Evolutionary conservation across 2,113 vertebrate species (phyloP), one percentile per base, ranked within the genome.

Genomic region (Stigmatopora argus): DNA sequence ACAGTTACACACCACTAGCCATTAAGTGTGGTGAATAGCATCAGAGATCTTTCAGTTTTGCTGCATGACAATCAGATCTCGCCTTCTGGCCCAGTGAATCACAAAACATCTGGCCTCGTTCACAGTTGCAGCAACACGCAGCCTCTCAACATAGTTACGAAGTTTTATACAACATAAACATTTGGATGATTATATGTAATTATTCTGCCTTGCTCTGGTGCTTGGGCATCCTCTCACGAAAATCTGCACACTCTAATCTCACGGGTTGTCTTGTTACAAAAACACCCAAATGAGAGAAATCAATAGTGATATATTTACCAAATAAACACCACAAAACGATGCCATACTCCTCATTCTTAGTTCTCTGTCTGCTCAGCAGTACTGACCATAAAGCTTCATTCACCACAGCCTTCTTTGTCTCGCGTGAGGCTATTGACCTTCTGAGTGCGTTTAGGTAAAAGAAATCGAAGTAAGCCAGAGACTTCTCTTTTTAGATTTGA

Each of bases 171-270:
- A 81, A 83, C 71, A 78, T 81, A 88, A 88, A 89, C 79, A 85
- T 88, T 83, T 78, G 69, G 64, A 85, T 82, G 83, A 87, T 89
- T 88, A 82, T 76, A 87, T 82, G 66, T 85, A 81, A 88, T 90
- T 86, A 85, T 67, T 47, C 51, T 17, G 71, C 63, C 79, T 69
- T 77, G 72, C 65, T 57, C 35, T 61, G 52, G 62, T 48, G 67
- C 66, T 57, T 3, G 59, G 65, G 72, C 73, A 76, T 75, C 67
- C 73, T 78, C 70, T 79, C 72, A 57, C 67, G 65, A 59, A 73
- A 60, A 69, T 71, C 51, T 65, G 64, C 45, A 70, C 69, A 65
- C 65, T 38, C 58, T 67, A 64, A 78, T 72, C 81, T 80, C 71
- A 69, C 72, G 69, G 72, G 79, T 81, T 85, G 72, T 81, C 75